phyloP scores from a whole-genome alignment of 2,888 invertebrate species.

The Leptopterna dolabrata region DNA sequence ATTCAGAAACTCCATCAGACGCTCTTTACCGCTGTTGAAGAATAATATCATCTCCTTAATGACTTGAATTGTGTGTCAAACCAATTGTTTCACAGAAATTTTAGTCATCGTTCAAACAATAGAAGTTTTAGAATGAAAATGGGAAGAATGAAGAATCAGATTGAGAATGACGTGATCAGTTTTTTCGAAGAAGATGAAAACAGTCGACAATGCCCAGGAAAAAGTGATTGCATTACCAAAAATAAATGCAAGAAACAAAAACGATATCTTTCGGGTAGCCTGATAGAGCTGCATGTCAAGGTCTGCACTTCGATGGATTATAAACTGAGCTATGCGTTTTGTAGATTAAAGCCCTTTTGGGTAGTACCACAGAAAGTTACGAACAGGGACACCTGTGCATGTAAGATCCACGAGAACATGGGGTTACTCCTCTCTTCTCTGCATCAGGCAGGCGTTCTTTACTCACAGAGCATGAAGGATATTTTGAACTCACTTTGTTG shows the following conservation, averaged over 20 bases:
- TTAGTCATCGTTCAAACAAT: constrained; percentile 9
- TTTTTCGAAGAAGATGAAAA: constrained; percentile 48
- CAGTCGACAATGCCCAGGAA: constrained; percentile 25
- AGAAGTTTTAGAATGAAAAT: background rate
- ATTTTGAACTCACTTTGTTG: no score
- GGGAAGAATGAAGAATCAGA: background rate
- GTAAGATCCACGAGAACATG: no score
- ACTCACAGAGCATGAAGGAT: no score
- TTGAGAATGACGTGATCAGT: background rate
- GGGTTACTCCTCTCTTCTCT: no score
- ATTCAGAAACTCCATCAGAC: no score
- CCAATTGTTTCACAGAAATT: background rate
- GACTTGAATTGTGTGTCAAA: background rate
- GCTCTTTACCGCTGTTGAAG: no score
- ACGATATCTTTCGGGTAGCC: background rate
- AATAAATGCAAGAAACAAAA: constrained; percentile 35
- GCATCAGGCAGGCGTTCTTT: no score
- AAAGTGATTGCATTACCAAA: constrained; percentile 41
- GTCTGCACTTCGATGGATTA: background rate
- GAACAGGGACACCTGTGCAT: no score
- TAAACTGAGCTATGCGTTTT: no score
- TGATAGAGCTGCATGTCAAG: constrained; percentile 2
- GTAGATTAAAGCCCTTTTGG: no score
- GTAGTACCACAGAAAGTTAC: no score
- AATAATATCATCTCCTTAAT: no score